A percentile compares a stretch with the other conserved stretches of the same genome.
Evolutionary conservation across 2,888 invertebrate species (phyloP).

Genomic region (Perizoma flavofasciatum): DNA sequence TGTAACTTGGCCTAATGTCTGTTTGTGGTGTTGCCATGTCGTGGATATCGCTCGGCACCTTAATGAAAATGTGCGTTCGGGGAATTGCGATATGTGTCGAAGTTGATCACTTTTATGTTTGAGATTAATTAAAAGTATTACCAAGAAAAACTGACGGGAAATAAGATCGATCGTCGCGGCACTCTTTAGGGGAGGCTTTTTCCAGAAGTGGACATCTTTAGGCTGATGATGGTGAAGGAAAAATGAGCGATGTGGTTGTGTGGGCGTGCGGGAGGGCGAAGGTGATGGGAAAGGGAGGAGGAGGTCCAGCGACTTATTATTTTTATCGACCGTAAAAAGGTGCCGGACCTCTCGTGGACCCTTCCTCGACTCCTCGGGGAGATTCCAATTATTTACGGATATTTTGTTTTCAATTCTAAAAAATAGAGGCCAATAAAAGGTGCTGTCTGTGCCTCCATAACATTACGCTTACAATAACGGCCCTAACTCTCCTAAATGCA

Average conservation of each 20-base stretch:
- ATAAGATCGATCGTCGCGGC: no score
- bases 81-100: slow-evolving; percentile 32
- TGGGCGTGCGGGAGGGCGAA: slow-evolving; percentile 49
- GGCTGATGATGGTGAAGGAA: slow-evolving; percentile 49
- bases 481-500: slow-evolving; percentile 1
- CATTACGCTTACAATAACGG: slow-evolving; percentile 37
- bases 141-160: slow-evolving; percentile 17
- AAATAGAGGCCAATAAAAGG: slow-evolving; percentile 66
- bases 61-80: slow-evolving; percentile 43
- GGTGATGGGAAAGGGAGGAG: slow-evolving; percentile 34
- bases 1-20: slow-evolving; percentile 81
- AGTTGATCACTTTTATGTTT: slow-evolving; percentile 29
- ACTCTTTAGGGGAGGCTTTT: no score
- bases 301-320: slow-evolving; percentile 70
- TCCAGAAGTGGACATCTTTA: no score
- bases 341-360: slow-evolving; percentile 71
- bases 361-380: slow-evolving; percentile 68
- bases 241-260: slow-evolving; percentile 82
- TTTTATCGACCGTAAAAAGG: slow-evolving; percentile 82
- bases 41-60: slow-evolving; percentile 28
- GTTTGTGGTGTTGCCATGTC: slow-evolving; percentile 55
- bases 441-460: slow-evolving; percentile 55
- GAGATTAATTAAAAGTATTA: slow-evolving; percentile 53
- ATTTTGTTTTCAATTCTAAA: slow-evolving; percentile 73
- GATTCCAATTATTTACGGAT: slow-evolving; percentile 77